A percentile compares a stretch with the other conserved stretches of the same genome.
Conservation (phyloP, 2,797 vertebrate genomes). For the Psittacula echo region DNA sequence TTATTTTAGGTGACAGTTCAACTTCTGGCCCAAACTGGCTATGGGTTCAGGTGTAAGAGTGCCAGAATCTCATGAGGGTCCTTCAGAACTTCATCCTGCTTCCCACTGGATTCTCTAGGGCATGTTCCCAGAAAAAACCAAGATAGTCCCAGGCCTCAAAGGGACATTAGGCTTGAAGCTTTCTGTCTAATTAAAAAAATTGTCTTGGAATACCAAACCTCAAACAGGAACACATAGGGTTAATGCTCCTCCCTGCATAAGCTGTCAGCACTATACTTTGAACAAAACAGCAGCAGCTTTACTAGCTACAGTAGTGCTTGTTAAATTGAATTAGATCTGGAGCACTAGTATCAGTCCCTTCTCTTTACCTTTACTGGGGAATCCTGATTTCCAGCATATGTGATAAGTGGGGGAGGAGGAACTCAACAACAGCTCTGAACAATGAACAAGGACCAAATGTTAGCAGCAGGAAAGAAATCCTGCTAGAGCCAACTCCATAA, state of each 20-base stretch:
- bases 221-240: background rate
- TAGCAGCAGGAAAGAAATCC: conserved; percentile 22
- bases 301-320: background rate
- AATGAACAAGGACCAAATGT: conserved; percentile 21
- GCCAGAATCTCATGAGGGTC: background rate
- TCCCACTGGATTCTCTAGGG: background rate
- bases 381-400: conserved; percentile 23
- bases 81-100: background rate
- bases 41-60: background rate
- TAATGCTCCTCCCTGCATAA: conserved; percentile 33
- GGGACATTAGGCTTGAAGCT: background rate
- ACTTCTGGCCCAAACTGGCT: background rate
- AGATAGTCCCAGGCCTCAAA: background rate
- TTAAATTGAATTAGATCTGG: conserved; percentile 18
- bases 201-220: background rate
- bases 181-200: background rate
- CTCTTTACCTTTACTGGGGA: conserved; percentile 56
- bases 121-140: background rate
- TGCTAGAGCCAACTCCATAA: background rate
- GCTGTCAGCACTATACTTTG: conserved; percentile 4
- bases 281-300: conserved; percentile 30
- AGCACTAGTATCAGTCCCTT: background rate
- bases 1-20: background rate
- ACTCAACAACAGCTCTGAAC: conserved; percentile 25
- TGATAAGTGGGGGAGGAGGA: conserved; percentile 38